Evolutionary conservation across 2,888 invertebrate genomes (phyloP), one percentile per base, ranked within the genome.

Genomic region (Agrilus cyanescens): DNA sequence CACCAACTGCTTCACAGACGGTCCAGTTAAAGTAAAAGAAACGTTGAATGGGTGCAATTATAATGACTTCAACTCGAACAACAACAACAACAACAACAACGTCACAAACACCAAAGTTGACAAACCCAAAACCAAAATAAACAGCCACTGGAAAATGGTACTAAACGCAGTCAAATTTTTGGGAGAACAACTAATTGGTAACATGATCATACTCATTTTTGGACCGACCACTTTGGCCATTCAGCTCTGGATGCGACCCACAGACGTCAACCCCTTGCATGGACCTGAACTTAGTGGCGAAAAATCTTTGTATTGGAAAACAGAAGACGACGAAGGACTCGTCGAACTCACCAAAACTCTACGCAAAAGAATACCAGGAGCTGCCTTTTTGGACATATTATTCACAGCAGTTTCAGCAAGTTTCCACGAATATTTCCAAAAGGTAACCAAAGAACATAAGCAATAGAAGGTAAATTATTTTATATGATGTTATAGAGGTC

Each of bases 221-320:
- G 25, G 25, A 25, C 25, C 25, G 14, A 33, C 33, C 33, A 15
- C 33, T 4, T 33, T 13, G 7, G 13, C 12, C 33, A 33, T 14
- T 10, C 25, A 25, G 4, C 25, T 25, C 10, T 13, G 12, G 30
- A 38, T 38, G 25, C 6, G 25, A 32, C 12, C 12, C 4, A 10
- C 20, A 29, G 40, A 43, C 18, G n/a, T 10, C 3, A 45, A 45
- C 38, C 36, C 37, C 14, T 32, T 45, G 13, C 39, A 40, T 2
- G 41, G 41, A 1, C 41, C 38, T 3, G 10, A 13, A 1, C 15
- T 45, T 8, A 25, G 38, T 20, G 38, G 37, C 3, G 5, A 37
- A 13, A 30, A 34, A 32, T 32, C 41, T 6, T 14, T 45, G 4
- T 30, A 16, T 13, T 12, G 18, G 2, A 41, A 29, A 12, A n/a